Evolutionary conservation across 2,888 invertebrate species (phyloP), one percentile per base, ranked within the genome.

Genomic region (Microctonus aethiopoides): DNA sequence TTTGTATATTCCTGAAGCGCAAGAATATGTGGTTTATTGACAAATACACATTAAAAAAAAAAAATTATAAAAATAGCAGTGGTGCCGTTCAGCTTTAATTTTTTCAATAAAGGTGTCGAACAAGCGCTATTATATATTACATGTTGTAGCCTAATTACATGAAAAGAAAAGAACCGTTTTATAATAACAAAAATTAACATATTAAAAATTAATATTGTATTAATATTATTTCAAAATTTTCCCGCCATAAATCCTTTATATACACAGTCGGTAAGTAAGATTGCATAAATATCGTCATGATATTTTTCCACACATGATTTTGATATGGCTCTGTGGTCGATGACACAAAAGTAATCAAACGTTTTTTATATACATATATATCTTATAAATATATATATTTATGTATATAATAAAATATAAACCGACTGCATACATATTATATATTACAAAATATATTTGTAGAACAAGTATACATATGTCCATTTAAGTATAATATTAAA

Each of bases 81-180:
- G 83, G 81, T 82, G 81, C 82, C 81, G 82, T 83, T 83, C 78
- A 81, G 83, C 78, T 80, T 77, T 75, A 71, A 51, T 67, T 67
- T 73, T 74, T 84, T 85, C 79, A 79, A 80, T 84, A 83, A 82
- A 80, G 83, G 83, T 85, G 79, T 86, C 83, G 84, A 85, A 84
- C 84, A 85, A 85, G 84, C 83, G 83, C 83, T 83, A 84, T 83
- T n/a, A n/a, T 84, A 85, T 85, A 85, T 83, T 86, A 86, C 84
- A 85, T 85, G 85, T 86, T 85, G 85, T 86, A 86, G 84, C 82
- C 82, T 86, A 84, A 86, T 83, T 81, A 84, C 82, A 29, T 5
- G 7, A 29, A 20, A 7, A 46, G 1, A 36, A 36, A 36, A 36
- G 16, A 83, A 75, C 83, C 79, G 81, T 85, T 86, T 86, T 86